Base-by-base conservation (phyloP, 2,888 invertebrate genomes). In the Elysia crispata region DNA sequence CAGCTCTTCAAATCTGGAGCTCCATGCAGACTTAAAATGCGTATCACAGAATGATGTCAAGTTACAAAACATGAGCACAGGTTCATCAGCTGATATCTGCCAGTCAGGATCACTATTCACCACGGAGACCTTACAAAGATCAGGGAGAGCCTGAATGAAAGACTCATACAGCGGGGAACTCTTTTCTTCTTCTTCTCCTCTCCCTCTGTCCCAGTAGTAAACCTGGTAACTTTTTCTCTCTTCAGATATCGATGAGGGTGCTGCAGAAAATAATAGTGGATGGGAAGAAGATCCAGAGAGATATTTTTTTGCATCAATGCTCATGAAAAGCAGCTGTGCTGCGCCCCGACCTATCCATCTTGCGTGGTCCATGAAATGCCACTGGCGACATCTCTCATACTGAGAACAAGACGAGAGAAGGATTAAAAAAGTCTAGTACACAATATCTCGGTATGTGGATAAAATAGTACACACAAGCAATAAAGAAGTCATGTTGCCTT, bases 1-100 rank as follows among this genome's bases (percentile, higher is more conserved):
- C 49, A 73, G 54, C 50, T 78, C 78, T 15, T 73, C 78, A 78
- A 50, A 73, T 13, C 23, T 15, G 0, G 66, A 64, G 25, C 49
- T 13, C 8, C 11, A 1, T 3, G 77, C 25, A 15, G 23, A 49
- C n/a, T 1, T n/a, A 20, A 13, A 5, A 1, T 28, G 6, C 13
- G 33, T 33, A 1, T 77, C 70, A 70, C 70, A 28, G 77, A 77
- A 77, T 41, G 60, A 60, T 1, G 78, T 73, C 64, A 73, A 23
- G 25, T 73, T 30, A 64, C 77, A 77, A 57, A 77, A 33, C 8
- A 77, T 60, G 20, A 25, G 60, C n/a, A 70, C 41, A 15, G 23
- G 25, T 8, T 11, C 13, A 0, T 69, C n/a, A n/a, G 57, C 3
- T 11, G 18, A 20, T 13, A 20, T 28, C 5, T 54, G 6, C 70